Evolutionary conservation across 1,140 invertebrate genomes (phyloP), one percentile per base, ranked within the genome.

Genomic region (Notospermus geniculatus): DNA sequence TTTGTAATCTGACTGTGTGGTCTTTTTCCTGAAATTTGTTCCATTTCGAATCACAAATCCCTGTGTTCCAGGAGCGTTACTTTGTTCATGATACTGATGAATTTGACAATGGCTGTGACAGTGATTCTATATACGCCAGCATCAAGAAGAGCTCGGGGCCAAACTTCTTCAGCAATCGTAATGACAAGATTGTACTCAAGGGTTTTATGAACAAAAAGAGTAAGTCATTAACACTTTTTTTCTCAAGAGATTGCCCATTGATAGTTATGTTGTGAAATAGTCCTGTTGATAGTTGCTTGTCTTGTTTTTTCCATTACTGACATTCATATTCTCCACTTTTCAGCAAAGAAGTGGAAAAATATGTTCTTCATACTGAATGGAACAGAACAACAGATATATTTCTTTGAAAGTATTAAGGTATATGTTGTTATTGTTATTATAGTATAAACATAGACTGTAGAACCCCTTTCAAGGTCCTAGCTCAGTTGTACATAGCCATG

Each of bases 351-450:
- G 74, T 98, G 95, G 95, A 98, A 98, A 80, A 88, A 89, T 43
- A 84, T 97, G 64, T 97, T 95, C 77, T 97, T 97, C 80, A 93
- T 96, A 7, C 81, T 98, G 15, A 94, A 97, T 77, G 91, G 91
- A 22, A 90, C 90, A 19, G 94, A 97, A 74, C 93, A 92, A 4
- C 93, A 96, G 84, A 83, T 98, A 5, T 93, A 93, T 78, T 92
- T 95, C 74, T 97, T 97, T 80, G 95, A 97, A 79, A 97, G 95
- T 83, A 94, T 95, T 15, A 96, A 96, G 83, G 86, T 87, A 77
- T n/a, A n/a, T n/a, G n/a, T n/a, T n/a, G n/a, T n/a, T n/a, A n/a
- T n/a, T n/a, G n/a, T n/a, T n/a, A n/a, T n/a, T n/a, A n/a, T n/a
- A n/a, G n/a, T n/a, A n/a, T n/a, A n/a, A n/a, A n/a, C n/a, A n/a